A percentile compares a stretch with the other conserved stretches of the same genome.
These are phyloP conservation scores for Ashinkailepas kermadecensis DNA, from an alignment of 2,888 invertebrate species.

Conservation along the genomic window DNA sequence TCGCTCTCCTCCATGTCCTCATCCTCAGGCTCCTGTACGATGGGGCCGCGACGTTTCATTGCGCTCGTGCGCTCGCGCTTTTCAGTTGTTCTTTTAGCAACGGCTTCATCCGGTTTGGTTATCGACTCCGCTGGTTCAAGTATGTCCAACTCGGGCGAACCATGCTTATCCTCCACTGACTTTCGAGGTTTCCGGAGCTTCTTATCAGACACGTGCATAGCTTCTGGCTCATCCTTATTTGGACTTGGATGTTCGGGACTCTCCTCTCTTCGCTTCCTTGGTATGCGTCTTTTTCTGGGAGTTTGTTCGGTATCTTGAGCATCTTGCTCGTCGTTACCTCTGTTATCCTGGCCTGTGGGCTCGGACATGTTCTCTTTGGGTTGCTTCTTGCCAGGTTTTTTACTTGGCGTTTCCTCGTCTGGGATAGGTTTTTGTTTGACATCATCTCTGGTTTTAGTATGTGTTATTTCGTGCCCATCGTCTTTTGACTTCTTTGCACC, in stretches of 20 bases:
- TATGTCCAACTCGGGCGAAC: neutral
- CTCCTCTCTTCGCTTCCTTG: slow-evolving; percentile 24
- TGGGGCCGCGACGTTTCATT: neutral
- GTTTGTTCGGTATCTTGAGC: too few relatives aligned
- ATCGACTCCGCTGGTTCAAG: neutral
- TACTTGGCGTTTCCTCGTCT: slow-evolving; percentile 38
- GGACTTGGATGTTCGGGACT: neutral
- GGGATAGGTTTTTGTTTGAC: slow-evolving; percentile 35
- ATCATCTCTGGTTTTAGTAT: slow-evolving; percentile 19
- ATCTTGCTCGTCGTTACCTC: slow-evolving; percentile 21
- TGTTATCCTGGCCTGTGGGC: slow-evolving; percentile 30
- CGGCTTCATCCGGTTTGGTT: neutral
- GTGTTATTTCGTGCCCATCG: slow-evolving; percentile 25
- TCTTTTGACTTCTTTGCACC: slow-evolving; percentile 19
- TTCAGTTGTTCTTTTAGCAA: neutral
- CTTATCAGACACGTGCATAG: neutral
- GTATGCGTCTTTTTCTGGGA: too few relatives aligned
- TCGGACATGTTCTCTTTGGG: slow-evolving; percentile 32
- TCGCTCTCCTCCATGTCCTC: neutral
- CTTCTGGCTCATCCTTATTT: slow-evolving; percentile 25
- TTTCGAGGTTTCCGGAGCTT: neutral
- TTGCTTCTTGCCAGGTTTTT: slow-evolving; percentile 29
- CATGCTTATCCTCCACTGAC: neutral
- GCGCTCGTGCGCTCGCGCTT: neutral
- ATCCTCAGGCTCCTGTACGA: neutral